Evolutionary conservation across 2,113 vertebrate species (phyloP).

Genomic region (Forbesichthys agassizii): DNA sequence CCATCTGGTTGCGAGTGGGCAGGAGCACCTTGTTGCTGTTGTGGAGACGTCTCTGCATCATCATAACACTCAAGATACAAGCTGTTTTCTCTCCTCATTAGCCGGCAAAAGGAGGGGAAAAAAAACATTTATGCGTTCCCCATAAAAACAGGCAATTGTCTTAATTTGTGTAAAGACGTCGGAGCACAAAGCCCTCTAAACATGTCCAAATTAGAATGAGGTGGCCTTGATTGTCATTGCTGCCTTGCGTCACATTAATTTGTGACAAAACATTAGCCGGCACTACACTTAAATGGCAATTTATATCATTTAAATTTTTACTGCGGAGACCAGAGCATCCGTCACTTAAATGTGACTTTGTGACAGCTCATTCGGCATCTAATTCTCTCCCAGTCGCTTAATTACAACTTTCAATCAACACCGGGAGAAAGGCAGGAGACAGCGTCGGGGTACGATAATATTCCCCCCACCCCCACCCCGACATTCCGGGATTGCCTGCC

Average conservation of each 20-base stretch:
- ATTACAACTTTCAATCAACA: constrained; percentile 96
- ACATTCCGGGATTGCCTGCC: background rate
- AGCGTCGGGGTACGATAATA: constrained; percentile 15
- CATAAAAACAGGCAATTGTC: constrained; percentile 95
- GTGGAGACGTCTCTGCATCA: constrained; percentile 45
- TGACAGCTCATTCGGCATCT: constrained; percentile 98
- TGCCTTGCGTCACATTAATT: constrained; percentile 98
- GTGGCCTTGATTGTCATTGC: constrained; percentile 96
- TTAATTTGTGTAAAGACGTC: constrained; percentile 95
- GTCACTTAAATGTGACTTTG: constrained; percentile 98
- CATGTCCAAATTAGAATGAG: constrained; percentile 98
- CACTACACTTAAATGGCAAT: constrained; percentile 98
- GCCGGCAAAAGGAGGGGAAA: constrained; percentile 74
- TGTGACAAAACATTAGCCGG: constrained; percentile 98
- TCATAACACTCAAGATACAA: constrained; percentile 57
- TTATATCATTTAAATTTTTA: constrained; percentile 99
- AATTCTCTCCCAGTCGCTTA: constrained; percentile 94
- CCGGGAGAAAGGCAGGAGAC: constrained; percentile 5
- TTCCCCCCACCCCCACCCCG: constrained; percentile 26
- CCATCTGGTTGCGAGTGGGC: constrained; percentile 32
- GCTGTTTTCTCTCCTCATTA: constrained; percentile 86
- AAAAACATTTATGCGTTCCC: constrained; percentile 86
- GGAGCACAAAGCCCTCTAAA: constrained; percentile 92
- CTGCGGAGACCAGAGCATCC: constrained; percentile 88
- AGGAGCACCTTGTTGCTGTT: constrained; percentile 48